Conservation (phyloP, 2,888 invertebrate species). For the Odontothrips loti region DNA sequence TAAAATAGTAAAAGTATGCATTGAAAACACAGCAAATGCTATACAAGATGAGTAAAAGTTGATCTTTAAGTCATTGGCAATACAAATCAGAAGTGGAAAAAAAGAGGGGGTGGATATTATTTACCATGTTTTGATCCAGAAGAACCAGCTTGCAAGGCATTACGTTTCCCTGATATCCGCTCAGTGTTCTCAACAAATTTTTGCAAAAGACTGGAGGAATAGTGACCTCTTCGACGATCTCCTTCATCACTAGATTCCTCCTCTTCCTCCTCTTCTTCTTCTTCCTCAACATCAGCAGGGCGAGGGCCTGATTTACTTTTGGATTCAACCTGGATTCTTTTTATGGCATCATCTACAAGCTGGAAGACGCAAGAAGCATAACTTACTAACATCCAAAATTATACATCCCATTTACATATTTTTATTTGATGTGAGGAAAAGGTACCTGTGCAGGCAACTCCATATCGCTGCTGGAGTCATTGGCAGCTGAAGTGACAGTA, state of each 20-base stretch:
- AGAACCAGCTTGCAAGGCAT: background rate
- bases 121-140: background rate
- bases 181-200: conserved; percentile 79
- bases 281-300: background rate
- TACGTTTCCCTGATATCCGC: conserved; percentile 47
- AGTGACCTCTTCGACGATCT: conserved; percentile 47
- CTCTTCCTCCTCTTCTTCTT: conserved; percentile 23
- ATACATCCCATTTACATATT: background rate
- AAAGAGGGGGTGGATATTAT: background rate
- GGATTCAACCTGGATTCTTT: conserved; percentile 38
- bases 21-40: background rate
- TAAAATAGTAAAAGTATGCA: background rate
- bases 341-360: conserved; percentile 41
- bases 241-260: conserved; percentile 29
- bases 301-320: background rate
- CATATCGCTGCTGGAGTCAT: conserved; percentile 38
- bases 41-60: no score
- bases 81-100: no score
- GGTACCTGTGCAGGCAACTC: conserved; percentile 39
- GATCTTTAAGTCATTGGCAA: no score
- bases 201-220: conserved; percentile 70
- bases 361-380: background rate
- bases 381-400: background rate
- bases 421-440: background rate
- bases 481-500: background rate